Evolutionary conservation across 2,797 vertebrate species (phyloP), one percentile per base, ranked within the genome.

Genomic region (Bovichtus diacanthus): DNA sequence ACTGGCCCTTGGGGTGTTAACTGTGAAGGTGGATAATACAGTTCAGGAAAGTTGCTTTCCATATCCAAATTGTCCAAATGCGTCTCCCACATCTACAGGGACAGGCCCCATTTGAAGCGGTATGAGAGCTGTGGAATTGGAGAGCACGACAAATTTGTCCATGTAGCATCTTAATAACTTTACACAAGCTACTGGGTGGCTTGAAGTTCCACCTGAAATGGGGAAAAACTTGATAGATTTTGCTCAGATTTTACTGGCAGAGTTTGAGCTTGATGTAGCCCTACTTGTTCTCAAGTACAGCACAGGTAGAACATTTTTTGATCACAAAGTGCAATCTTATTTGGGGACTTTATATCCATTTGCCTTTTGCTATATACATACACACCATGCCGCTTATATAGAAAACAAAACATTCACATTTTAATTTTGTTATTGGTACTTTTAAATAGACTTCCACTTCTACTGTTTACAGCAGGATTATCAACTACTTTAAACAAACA

Each of bases 201-300:
- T 64, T 39, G 44, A 59, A 65, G 69, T 59, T 19, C 7, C 54
- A 23, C 68, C 41, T 41, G 1, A 23, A 68, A 71, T 21, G 13
- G 16, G n/a, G 59, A 47, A 56, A 56, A 56, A 39, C 36, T 36
- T 21, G 19, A 44, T 2, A 64, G 13, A 25, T 21, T 18, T 25
- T 43, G 47, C 53, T 70, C 38, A n/a, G 23, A 44, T 39, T 46
- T 31, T 41, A 27, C 18, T 13, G 16, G 36, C 39, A 59, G 50
- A 34, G 49, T 44, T 39, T 50, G 6, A 61, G 51, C 18, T 23
- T 16, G 2, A 41, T 6, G 50, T 49, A 54, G 38, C 44, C 4
- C 1, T 9, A 13, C 19, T 36, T 50, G 39, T 50, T 70, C 19
- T 38, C 6, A 68, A 51, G 21, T 36, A 29, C 39, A 51, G 4